Evolutionary conservation across 2,797 vertebrate species (phyloP), one percentile per base, ranked within the genome.

Genomic region (Artibeus lituratus): DNA sequence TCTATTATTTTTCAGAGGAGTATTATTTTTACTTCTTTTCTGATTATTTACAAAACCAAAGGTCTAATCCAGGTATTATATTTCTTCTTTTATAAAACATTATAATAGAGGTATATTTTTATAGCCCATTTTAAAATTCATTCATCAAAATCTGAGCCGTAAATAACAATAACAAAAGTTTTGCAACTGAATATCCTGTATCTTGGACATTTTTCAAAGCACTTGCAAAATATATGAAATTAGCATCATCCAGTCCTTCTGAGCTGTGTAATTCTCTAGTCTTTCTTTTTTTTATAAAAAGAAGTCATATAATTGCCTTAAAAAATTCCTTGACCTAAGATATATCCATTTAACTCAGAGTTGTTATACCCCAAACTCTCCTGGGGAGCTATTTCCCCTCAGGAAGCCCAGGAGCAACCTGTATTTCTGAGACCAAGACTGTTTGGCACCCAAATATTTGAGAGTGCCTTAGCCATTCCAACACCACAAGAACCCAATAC

Each of bases 21-120:
- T 74, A 44, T 72, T 37, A 72, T 84, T 96, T 92, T 92, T 47
- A 37, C 24, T 89, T 70, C 44, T 84, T 90, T 80, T 82, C 84
- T 74, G 37, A 80, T 78, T 51, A 73, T 83, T 65, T 89, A 5
- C 57, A 93, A 84, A 93, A 22, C 69, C 55, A 89, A 47, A 24
- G 3, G 18, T 21, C 32, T 86, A 81, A 87, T 57, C 19, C 29
- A 77, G 51, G 35, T 93, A 59, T 49, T 74, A 19, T 49, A 57
- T 14, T 39, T 77, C 57, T 10, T 74, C 62, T 26, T 82, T 87
- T 73, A 88, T 55, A 53, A 88, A 88, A 55, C 7, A 59, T 77
- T 85, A 39, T 55, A 70, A 73, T 42, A 83, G 10, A 92, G 14
- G 16, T 70, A 86, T 49, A 5, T 10, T 86, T 72, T 76, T 67